A percentile compares a stretch with the other conserved stretches of the same genome.
phyloP scores from a whole-genome alignment of 2,797 vertebrate genomes.

The Dendrocincla tyrannina region DNA sequence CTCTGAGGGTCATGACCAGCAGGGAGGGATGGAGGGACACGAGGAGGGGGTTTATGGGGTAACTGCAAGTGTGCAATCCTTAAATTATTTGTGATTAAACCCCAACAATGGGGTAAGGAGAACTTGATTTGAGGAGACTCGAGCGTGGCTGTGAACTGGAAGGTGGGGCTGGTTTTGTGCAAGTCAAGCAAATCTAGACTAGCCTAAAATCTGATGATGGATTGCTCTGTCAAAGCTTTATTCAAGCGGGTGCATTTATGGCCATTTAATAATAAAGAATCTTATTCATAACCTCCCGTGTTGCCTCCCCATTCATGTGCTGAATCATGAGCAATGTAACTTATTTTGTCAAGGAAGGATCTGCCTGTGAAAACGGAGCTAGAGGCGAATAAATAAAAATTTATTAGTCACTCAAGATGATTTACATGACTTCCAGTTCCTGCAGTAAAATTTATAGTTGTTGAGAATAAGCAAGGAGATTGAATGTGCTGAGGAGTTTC shows the following conservation, averaged over 20 bases:
- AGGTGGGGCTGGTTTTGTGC: conserved; percentile 21
- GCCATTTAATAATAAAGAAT: not conserved
- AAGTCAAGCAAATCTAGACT: not conserved
- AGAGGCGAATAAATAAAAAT: conserved; percentile 8
- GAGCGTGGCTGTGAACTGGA: not conserved
- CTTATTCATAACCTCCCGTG: not conserved
- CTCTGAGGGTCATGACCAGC: not conserved
- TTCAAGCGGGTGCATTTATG: not conserved
- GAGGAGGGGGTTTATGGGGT: not conserved
- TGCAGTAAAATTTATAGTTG: not conserved
- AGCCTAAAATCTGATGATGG: conserved; percentile 3
- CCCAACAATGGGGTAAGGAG: not conserved
- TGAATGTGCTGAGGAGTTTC: not conserved
- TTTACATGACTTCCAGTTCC: not conserved
- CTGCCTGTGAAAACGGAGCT: not conserved
- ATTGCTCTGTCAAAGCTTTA: conserved; percentile 19
- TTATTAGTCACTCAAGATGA: not conserved
- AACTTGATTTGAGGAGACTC: not conserved
- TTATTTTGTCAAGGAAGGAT: not conserved
- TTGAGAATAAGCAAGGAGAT: not conserved
- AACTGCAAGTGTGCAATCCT: not conserved
- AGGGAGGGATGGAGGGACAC: not conserved
- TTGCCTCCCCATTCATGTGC: not conserved
- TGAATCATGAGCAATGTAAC: conserved; percentile 8
- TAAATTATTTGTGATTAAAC: not conserved